These are phyloP conservation scores for Meles meles DNA, from an alignment of 2,113 vertebrate species.

Conservation along the genomic window DNA sequence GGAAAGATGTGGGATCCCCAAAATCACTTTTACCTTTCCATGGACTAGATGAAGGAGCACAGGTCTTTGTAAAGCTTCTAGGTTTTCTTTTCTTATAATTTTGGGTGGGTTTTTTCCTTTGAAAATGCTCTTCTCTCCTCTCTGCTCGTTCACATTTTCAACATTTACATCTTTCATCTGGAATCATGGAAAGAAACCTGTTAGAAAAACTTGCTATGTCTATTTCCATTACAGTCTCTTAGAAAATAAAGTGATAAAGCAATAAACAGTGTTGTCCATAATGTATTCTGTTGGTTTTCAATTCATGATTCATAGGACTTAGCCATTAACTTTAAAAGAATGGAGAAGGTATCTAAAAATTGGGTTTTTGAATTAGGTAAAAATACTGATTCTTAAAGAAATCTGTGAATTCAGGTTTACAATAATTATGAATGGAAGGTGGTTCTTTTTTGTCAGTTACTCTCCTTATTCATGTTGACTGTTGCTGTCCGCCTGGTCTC, in stretches of 20 bases:
- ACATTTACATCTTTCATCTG: constrained; percentile 91
- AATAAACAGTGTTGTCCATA: background rate
- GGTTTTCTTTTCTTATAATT: constrained; percentile 84
- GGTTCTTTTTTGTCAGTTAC: background rate
- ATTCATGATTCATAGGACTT: background rate
- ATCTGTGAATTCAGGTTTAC: background rate
- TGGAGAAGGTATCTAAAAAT: background rate
- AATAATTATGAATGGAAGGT: background rate
- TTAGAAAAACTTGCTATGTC: background rate
- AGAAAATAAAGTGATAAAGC: background rate
- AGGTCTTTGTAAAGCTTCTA: constrained; percentile 89
- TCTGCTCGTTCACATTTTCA: constrained; percentile 83
- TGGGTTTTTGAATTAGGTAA: background rate
- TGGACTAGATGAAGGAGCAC: constrained; percentile 88
- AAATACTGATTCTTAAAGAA: background rate
- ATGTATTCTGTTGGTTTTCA: background rate
- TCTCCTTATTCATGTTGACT: background rate
- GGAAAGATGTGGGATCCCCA: background rate
- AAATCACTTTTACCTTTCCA: constrained; percentile 89
- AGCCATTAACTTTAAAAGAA: background rate
- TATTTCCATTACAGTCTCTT: background rate
- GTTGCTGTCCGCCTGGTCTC: background rate
- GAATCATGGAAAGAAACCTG: constrained; percentile 48
- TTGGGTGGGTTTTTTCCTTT: constrained; percentile 83
- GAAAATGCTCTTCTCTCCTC: constrained; percentile 88